These are phyloP conservation scores for Ochotona princeps DNA, from an alignment of 2,113 vertebrate genomes.

Conservation along the genomic window DNA sequence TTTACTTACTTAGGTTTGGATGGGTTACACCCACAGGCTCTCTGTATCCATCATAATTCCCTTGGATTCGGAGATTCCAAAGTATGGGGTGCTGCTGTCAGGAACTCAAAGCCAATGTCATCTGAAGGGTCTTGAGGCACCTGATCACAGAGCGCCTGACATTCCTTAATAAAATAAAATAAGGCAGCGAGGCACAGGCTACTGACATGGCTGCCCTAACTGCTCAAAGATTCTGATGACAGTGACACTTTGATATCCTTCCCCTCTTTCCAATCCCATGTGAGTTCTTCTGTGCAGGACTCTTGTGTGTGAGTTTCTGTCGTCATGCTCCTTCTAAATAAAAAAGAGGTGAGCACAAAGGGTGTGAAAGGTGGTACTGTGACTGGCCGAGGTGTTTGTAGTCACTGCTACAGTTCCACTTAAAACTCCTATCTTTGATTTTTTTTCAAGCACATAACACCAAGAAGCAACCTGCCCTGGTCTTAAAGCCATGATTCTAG, in stretches of 20 bases:
- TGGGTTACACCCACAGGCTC: not conserved
- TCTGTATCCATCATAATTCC: not conserved
- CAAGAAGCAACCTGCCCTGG: too few species aligned
- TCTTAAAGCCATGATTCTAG: not conserved
- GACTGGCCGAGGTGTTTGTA: not conserved
- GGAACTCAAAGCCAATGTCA: not conserved
- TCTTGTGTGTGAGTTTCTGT: not conserved
- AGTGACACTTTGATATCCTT: too few species aligned
- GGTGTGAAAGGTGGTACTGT: not conserved
- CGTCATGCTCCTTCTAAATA: not conserved
- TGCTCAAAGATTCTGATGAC: not conserved
- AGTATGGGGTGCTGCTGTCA: too few species aligned
- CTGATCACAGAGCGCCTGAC: not conserved
- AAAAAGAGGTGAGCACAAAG: not conserved
- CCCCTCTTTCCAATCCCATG: too few species aligned
- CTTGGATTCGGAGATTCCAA: not conserved
- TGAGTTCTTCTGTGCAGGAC: not conserved
- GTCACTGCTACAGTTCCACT: not conserved
- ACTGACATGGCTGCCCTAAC: not conserved
- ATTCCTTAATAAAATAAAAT: not conserved
- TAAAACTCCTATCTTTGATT: not conserved
- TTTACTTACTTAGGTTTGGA: accelerated
- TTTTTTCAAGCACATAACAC: not conserved
- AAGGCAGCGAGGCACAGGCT: not conserved
- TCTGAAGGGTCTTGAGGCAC: not conserved